Conservation (phyloP, 2,888 invertebrate species). For the Phoenoteleia sp. region DNA sequence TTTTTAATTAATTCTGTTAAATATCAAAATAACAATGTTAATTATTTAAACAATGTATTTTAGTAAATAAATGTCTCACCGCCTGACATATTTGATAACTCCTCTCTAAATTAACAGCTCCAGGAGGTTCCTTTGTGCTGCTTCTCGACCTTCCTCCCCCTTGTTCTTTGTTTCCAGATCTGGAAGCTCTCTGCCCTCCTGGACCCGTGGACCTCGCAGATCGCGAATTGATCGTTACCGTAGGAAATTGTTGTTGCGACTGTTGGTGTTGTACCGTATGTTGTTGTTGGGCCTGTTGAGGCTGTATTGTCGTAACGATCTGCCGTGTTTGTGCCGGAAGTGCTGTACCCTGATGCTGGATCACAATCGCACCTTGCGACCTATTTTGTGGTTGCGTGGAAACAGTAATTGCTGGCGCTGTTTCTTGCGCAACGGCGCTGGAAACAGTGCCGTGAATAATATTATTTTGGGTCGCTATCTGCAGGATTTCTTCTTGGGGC, state of each 20-base stretch:
- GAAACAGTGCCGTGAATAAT: conserved; percentile 74
- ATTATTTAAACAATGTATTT: no score
- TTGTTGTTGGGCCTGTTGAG: conserved; percentile 66
- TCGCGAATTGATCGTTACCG: conserved; percentile 79
- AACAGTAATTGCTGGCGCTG: conserved; percentile 74
- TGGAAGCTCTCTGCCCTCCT: conserved; percentile 80
- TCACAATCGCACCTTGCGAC: conserved; percentile 81
- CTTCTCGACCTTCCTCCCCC: conserved; percentile 85
- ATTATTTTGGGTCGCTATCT: conserved; percentile 77
- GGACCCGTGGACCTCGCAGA: conserved; percentile 80
- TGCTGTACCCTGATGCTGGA: conserved; percentile 81
- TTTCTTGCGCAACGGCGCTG: conserved; percentile 69
- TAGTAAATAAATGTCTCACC: conserved; percentile 87
- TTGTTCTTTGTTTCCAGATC: conserved; percentile 82
- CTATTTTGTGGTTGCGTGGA: conserved; percentile 78
- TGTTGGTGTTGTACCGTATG: conserved; percentile 71
- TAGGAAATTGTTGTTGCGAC: conserved; percentile 78
- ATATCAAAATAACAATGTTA: no score
- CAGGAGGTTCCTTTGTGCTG: conserved; percentile 94
- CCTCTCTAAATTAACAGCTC: conserved; percentile 96
- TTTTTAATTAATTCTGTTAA: no score
- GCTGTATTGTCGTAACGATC: conserved; percentile 77
- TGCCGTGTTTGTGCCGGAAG: conserved; percentile 77
- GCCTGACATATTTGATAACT: conserved; percentile 98
- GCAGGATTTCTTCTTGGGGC: conserved; percentile 81